A percentile compares a stretch with the other conserved stretches of the same genome.
phyloP scores from a whole-genome alignment of 2,113 vertebrate genomes.

The Coptodon rendalli region DNA sequence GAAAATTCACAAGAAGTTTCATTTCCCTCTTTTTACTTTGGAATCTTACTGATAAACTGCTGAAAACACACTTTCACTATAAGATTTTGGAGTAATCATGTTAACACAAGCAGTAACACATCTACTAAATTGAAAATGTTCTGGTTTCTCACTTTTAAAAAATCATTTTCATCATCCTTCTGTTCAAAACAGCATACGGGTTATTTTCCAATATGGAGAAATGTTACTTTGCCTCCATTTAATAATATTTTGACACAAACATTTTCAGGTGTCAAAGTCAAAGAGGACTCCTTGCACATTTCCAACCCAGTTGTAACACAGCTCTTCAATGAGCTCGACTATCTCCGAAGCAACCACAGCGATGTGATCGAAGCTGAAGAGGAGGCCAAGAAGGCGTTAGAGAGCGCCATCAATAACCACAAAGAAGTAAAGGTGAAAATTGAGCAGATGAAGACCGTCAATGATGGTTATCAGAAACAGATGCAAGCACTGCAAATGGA shows the following conservation, averaged over 20 bases:
- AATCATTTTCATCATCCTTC: no score
- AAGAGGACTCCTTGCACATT: no score
- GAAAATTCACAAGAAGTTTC: not conserved
- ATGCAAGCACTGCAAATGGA: slow-evolving; percentile 1
- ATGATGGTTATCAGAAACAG: slow-evolving; percentile 8
- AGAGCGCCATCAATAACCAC: not conserved
- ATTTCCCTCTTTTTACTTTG: not conserved
- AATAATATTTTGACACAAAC: no score
- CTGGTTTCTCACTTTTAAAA: not conserved
- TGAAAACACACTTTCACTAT: not conserved
- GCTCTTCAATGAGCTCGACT: no score
- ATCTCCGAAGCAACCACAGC: no score
- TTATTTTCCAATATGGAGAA: no score
- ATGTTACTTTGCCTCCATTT: no score
- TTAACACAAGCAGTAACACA: not conserved
- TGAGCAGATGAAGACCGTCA: not conserved
- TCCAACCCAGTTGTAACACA: no score
- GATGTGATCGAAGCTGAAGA: not conserved
- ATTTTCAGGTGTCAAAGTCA: no score
- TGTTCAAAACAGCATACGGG: no score
- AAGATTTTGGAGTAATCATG: not conserved
- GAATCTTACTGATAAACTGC: not conserved
- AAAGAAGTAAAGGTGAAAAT: not conserved
- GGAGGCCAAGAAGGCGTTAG: not conserved
- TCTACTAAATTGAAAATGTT: not conserved